Conservation (phyloP, 2,888 invertebrate genomes). For the Tipula vernalis region DNA sequence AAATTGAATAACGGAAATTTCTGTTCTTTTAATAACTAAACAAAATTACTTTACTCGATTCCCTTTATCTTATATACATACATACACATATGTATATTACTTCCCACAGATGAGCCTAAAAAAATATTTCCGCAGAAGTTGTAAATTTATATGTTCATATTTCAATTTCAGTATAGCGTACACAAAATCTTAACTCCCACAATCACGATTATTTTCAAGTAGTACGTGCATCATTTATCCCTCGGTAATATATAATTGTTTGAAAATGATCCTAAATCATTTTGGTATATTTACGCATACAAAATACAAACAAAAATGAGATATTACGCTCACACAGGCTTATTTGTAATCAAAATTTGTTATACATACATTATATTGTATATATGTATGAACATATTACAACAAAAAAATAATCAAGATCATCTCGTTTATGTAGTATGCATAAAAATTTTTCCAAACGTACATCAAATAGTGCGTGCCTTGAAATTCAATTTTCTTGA, state of each 20-base stretch:
- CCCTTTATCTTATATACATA: too few species aligned
- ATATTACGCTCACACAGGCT: not conserved
- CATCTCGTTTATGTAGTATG: not conserved
- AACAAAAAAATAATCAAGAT: not conserved
- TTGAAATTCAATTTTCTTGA: not conserved
- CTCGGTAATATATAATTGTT: not conserved
- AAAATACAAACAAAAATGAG: not conserved
- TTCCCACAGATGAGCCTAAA: too few species aligned
- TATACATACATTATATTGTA: not conserved
- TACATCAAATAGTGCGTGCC: not conserved
- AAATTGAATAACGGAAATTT: too few species aligned
- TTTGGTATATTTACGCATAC: not conserved
- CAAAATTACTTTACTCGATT: too few species aligned
- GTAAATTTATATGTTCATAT: too few species aligned
- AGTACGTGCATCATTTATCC: not conserved
- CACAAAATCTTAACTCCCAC: not conserved
- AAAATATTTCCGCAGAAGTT: too few species aligned
- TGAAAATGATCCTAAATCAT: not conserved
- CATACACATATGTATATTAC: too few species aligned
- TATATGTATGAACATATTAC: not conserved
- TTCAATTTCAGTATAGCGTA: too few species aligned
- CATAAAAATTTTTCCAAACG: not conserved
- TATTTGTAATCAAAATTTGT: slow-evolving; percentile 4
- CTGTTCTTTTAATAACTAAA: too few species aligned
- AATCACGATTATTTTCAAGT: not conserved